Conservation (phyloP, 2,888 invertebrate species). For the Eilema caniola region DNA sequence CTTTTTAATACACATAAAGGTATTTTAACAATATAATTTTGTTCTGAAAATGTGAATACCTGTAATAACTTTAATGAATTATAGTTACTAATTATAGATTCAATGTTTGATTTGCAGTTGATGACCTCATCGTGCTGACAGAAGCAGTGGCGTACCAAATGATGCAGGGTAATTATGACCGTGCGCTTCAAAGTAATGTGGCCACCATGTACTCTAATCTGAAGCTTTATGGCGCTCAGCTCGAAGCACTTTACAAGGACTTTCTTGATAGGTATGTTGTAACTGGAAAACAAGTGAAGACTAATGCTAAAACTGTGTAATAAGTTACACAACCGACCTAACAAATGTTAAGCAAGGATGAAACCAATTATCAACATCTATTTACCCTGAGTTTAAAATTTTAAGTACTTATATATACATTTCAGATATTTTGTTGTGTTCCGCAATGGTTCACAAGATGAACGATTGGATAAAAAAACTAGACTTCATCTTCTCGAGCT, state of each 20-base stretch:
- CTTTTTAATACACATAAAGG: not conserved
- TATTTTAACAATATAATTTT: not conserved
- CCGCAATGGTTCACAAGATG: constrained; percentile 96
- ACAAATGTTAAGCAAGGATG: not conserved
- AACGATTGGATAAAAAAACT: constrained; percentile 94
- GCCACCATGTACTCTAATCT: constrained; percentile 93
- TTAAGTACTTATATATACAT: constrained; percentile 70
- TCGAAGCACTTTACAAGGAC: constrained; percentile 94
- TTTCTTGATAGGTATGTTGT: constrained; percentile 90
- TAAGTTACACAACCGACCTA: not conserved
- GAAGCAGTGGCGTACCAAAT: constrained; percentile 93
- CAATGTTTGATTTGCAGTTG: constrained; percentile 86
- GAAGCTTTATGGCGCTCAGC: constrained; percentile 92
- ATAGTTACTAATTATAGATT: not conserved
- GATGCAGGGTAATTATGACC: constrained; percentile 91
- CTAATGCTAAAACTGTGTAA: not conserved
- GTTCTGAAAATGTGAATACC: not conserved
- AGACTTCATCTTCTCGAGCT: constrained; percentile 96
- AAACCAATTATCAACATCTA: not conserved
- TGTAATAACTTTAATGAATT: not conserved
- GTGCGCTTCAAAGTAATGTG: constrained; percentile 90
- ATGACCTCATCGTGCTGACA: constrained; percentile 93
- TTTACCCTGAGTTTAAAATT: not conserved
- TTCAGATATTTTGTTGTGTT: constrained; percentile 93
- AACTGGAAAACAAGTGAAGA: not conserved